These are phyloP conservation scores for Ridgeia piscesae DNA, from an alignment of 1,140 invertebrate genomes.

Conservation along the genomic window DNA sequence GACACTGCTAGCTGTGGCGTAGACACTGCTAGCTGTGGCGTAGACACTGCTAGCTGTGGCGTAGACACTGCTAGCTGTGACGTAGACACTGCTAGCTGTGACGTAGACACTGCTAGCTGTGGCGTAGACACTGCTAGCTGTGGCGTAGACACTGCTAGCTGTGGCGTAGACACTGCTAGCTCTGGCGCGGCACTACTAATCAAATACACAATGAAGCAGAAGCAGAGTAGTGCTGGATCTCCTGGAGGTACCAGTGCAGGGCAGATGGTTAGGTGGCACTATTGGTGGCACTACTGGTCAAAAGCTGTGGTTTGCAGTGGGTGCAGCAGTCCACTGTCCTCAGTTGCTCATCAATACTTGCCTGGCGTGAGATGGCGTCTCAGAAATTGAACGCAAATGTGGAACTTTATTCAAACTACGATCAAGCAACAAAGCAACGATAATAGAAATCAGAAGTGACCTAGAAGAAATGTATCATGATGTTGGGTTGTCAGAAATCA, in stretches of 20 bases:
- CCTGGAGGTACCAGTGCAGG: not conserved
- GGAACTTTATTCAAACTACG: not conserved
- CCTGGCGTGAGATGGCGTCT: not conserved
- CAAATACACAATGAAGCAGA: not conserved
- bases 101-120: too few relatives aligned
- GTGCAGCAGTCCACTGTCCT: not conserved
- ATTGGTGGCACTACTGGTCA: not conserved
- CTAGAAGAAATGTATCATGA: not conserved
- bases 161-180: too few relatives aligned
- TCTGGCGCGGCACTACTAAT: not conserved
- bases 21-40: too few relatives aligned
- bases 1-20: too few relatives aligned
- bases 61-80: too few relatives aligned
- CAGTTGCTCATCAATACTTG: not conserved
- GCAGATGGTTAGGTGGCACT: not conserved
- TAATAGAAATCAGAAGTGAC: not conserved
- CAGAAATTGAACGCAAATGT: slow-evolving; percentile 5
- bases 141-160: too few relatives aligned
- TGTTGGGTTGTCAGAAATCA: not conserved
- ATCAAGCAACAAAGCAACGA: slow-evolving; percentile 1
- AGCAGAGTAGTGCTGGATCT: not conserved
- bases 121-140: too few relatives aligned
- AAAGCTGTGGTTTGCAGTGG: not conserved
- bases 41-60: too few relatives aligned
- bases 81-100: too few relatives aligned